Evolutionary conservation across 1,140 invertebrate genomes (phyloP).

Genomic region (Acromyrmex charruanus): DNA sequence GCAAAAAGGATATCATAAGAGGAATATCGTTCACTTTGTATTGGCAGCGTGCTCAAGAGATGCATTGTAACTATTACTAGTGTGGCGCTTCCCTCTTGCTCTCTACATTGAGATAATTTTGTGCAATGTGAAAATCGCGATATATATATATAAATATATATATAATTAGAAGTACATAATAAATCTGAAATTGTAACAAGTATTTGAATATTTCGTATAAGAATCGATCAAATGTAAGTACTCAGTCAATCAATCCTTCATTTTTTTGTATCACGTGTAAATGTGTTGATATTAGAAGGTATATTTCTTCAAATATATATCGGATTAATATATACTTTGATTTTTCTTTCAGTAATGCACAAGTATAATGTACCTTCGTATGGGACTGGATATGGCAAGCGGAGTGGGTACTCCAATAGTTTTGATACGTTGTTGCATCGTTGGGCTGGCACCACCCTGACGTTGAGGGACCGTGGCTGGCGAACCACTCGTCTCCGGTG

Average conservation of each 20-base stretch:
- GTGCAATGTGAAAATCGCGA: conserved; percentile 71
- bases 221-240: conserved; percentile 46
- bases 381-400: conserved; percentile 93
- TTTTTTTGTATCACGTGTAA: conserved; percentile 35
- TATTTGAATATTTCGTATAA: conserved; percentile 44
- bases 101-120: conserved; percentile 70
- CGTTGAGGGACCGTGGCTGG: conserved; percentile 87
- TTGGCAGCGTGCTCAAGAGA: conserved; percentile 75
- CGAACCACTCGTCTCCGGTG: conserved; percentile 86
- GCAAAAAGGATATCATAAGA: conserved; percentile 69
- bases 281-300: conserved; percentile 47
- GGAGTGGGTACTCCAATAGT: conserved; percentile 95
- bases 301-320: conserved; percentile 30
- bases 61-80: conserved; percentile 76
- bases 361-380: conserved; percentile 89
- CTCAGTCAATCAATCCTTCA: conserved; percentile 23
- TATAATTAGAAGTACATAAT: conserved; percentile 58
- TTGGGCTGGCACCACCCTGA: conserved; percentile 90
- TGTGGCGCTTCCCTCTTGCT: conserved; percentile 75
- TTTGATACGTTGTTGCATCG: conserved; percentile 96
- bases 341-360: conserved; percentile 12
- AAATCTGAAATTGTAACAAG: conserved; percentile 42
- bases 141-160: conserved; percentile 10
- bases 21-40: conserved; percentile 72
- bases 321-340: conserved; percentile 28